These are phyloP conservation scores for Panagrolaimus sp. DNA, from an alignment of 1,140 invertebrate species.

Conservation along the genomic window DNA sequence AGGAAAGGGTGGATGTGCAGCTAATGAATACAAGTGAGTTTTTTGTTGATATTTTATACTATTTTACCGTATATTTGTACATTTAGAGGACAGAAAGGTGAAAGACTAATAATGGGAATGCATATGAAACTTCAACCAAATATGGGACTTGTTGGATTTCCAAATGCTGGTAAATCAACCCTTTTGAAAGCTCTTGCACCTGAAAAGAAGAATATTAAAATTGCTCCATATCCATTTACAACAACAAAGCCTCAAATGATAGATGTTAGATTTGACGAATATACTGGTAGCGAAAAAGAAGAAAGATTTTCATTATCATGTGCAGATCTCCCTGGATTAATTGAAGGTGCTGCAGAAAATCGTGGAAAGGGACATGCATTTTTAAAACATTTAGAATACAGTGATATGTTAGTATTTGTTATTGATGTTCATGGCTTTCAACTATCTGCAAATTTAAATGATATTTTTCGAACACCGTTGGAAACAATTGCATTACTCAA, in stretches of 20 bases:
- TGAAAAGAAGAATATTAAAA: constrained; percentile 42
- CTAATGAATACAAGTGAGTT: constrained; percentile 42
- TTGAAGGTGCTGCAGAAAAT: constrained; percentile 85
- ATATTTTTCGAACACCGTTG: constrained; percentile 42
- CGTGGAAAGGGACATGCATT: constrained; percentile 65
- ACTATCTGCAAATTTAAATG: constrained; percentile 31
- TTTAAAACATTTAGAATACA: constrained; percentile 83
- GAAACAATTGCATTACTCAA: constrained; percentile 50
- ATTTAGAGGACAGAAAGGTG: constrained; percentile 47
- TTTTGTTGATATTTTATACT: not conserved
- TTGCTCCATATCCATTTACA: constrained; percentile 53
- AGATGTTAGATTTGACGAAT: constrained; percentile 25
- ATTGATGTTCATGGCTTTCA: constrained; percentile 61
- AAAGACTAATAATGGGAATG: constrained; percentile 30
- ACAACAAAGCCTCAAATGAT: constrained; percentile 46
- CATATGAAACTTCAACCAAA: constrained; percentile 52
- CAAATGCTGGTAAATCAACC: constrained; percentile 57
- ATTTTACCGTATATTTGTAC: constrained; percentile 1
- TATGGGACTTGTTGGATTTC: constrained; percentile 53
- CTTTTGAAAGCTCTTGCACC: constrained; percentile 51
- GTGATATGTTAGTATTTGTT: constrained; percentile 77
- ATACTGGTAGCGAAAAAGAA: constrained; percentile 1
- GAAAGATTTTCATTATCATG: constrained; percentile 67
- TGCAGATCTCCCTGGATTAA: constrained; percentile 86
- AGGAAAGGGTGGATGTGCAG: constrained; percentile 42